A percentile compares a stretch with the other conserved stretches of the same genome.
phyloP scores from a whole-genome alignment of 1,140 invertebrate species.

The Bombus superbus region DNA sequence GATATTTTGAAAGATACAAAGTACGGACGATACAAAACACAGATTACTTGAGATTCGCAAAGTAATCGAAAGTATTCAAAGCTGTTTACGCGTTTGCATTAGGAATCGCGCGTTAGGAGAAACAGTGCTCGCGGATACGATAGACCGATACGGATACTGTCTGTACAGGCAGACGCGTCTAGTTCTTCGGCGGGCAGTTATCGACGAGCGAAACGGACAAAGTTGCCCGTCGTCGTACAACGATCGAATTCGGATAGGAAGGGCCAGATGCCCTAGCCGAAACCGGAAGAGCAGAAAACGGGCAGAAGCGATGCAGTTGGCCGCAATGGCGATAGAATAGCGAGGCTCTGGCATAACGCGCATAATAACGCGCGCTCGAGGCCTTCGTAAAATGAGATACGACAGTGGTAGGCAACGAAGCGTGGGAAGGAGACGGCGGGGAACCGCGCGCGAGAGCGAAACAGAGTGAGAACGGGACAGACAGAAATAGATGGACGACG shows the following conservation, averaged over 20 bases:
- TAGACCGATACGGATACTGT: no score
- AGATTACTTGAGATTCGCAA: no score
- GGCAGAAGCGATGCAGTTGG: constrained; percentile 61
- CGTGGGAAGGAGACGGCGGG: constrained; percentile 30
- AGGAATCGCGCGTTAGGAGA: background rate
- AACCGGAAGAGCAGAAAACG: constrained; percentile 38
- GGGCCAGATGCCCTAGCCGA: constrained; percentile 1
- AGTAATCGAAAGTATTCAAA: background rate
- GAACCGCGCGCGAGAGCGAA: background rate
- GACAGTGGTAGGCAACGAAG: constrained; percentile 44
- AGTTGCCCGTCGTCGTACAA: background rate
- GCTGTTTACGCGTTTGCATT: background rate
- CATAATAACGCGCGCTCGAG: constrained; percentile 60
- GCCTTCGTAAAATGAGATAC: constrained; percentile 68
- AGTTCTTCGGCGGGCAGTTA: background rate
- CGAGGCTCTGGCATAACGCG: constrained; percentile 59
- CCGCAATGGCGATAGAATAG: constrained; percentile 64
- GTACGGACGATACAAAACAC: no score
- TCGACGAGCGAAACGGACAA: background rate
- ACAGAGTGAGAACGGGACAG: constrained; percentile 8
- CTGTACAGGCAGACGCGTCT: no score
- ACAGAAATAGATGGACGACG: constrained; percentile 24
- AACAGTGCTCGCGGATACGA: no score
- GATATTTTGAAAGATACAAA: no score
- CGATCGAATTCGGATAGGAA: constrained; percentile 5